Evolutionary conservation across 2,797 vertebrate species (phyloP).

Genomic region (Megaceryle alcyon): DNA sequence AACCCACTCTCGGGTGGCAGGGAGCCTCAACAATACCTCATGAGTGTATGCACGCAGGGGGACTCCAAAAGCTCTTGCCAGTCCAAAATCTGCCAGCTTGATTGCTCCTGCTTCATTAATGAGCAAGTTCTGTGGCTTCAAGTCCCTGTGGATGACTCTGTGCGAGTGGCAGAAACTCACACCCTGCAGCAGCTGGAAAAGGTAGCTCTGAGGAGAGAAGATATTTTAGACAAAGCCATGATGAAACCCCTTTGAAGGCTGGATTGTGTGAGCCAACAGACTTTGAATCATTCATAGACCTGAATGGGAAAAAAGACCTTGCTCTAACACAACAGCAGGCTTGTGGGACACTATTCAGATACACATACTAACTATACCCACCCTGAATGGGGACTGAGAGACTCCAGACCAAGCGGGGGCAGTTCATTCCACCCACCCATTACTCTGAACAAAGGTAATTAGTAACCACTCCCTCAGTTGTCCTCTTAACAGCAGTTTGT

Average conservation of each 20-base stretch:
- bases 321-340: background rate
- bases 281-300: background rate
- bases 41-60: constrained; percentile 81
- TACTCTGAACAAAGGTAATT: background rate
- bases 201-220: constrained; percentile 74
- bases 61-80: constrained; percentile 80
- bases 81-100: constrained; percentile 83
- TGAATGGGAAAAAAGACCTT: background rate
- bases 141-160: constrained; percentile 81
- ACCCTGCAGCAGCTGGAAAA: constrained; percentile 81
- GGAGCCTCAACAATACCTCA: constrained; percentile 60
- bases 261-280: background rate
- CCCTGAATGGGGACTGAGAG: accelerated
- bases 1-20: background rate
- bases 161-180: constrained; percentile 81
- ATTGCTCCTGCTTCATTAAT: constrained; percentile 76
- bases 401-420: background rate
- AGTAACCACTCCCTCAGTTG: background rate
- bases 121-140: constrained; percentile 83
- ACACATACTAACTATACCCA: background rate
- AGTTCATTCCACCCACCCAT: background rate
- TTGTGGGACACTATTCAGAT: background rate
- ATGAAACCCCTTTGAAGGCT: background rate
- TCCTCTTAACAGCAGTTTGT: background rate
- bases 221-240: background rate